phyloP scores from a whole-genome alignment of 1,140 invertebrate species.

The Zaprionus camerounensis region DNA sequence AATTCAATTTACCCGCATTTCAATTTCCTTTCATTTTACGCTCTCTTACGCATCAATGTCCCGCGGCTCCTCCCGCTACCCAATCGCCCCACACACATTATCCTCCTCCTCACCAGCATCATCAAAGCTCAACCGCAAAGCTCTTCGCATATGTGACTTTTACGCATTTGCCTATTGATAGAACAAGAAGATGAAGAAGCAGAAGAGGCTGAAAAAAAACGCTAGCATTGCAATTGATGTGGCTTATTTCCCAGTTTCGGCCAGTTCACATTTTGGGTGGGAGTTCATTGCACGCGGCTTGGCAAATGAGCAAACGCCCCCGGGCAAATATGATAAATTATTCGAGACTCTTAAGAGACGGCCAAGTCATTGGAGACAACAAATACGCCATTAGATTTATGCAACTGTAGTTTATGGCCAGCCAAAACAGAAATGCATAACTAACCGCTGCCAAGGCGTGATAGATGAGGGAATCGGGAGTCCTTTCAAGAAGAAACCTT shows the following conservation, averaged over 20 bases:
- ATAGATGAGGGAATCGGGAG: slow-evolving; percentile 45
- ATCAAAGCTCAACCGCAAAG: slow-evolving; percentile 72
- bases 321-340: slow-evolving; percentile 53
- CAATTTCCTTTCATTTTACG: slow-evolving; percentile 82
- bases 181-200: not conserved
- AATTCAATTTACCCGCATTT: slow-evolving; percentile 78
- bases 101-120: slow-evolving; percentile 17
- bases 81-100: slow-evolving; percentile 31
- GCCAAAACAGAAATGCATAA: slow-evolving; percentile 36
- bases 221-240: slow-evolving; percentile 37
- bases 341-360: slow-evolving; percentile 30
- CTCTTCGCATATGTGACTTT: slow-evolving; percentile 35
- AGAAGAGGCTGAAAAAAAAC: not conserved
- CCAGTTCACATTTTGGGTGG: not conserved
- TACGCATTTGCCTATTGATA: not conserved
- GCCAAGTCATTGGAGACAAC: slow-evolving; percentile 42
- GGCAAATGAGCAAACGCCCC: slow-evolving; percentile 39
- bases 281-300: slow-evolving; percentile 50
- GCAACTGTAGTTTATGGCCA: slow-evolving; percentile 36
- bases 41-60: slow-evolving; percentile 68
- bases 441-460: slow-evolving; percentile 34
- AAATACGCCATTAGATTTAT: slow-evolving; percentile 40
- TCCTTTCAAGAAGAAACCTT: not conserved
- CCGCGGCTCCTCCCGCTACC: slow-evolving; percentile 25
- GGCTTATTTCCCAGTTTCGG: slow-evolving; percentile 17